Conservation (phyloP, 1,140 invertebrate genomes). For the Magallana angulata region DNA sequence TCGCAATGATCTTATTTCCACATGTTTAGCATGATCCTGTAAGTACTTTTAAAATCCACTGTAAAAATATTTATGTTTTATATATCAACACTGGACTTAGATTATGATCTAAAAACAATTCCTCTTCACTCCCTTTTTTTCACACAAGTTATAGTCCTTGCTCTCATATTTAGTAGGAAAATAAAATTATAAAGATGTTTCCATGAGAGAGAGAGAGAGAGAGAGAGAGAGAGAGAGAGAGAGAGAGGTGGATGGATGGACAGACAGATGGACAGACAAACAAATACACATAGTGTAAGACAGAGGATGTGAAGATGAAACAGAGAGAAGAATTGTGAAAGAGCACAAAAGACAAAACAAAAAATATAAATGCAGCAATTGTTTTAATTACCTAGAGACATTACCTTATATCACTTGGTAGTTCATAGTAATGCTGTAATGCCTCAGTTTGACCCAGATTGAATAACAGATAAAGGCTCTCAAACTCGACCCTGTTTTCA, state of each 20-base stretch:
- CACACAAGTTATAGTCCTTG: too few species aligned
- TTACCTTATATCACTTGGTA: slow-evolving; percentile 63
- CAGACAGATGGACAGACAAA: background rate
- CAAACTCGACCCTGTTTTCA: slow-evolving; percentile 67
- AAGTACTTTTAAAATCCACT: too few species aligned
- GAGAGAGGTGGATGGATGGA: background rate
- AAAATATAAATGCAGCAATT: too few species aligned
- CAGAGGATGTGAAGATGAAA: background rate
- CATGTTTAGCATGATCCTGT: background rate
- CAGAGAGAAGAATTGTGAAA: background rate
- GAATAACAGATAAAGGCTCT: slow-evolving; percentile 72
- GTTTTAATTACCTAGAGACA: background rate
- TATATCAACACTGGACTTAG: too few species aligned
- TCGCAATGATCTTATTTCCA: background rate
- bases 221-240: background rate
- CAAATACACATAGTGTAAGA: background rate
- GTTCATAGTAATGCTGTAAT: slow-evolving; percentile 63
- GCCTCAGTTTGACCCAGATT: slow-evolving; percentile 73
- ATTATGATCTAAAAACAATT: too few species aligned
- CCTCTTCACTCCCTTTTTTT: too few species aligned
- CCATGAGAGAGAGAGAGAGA: too few species aligned
- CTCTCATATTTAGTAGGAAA: too few species aligned
- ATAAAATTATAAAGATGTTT: too few species aligned
- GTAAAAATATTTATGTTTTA: too few species aligned
- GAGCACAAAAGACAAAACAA: too few species aligned